Conservation (phyloP, 2,888 invertebrate genomes). For the Lithophane ornitopus region DNA sequence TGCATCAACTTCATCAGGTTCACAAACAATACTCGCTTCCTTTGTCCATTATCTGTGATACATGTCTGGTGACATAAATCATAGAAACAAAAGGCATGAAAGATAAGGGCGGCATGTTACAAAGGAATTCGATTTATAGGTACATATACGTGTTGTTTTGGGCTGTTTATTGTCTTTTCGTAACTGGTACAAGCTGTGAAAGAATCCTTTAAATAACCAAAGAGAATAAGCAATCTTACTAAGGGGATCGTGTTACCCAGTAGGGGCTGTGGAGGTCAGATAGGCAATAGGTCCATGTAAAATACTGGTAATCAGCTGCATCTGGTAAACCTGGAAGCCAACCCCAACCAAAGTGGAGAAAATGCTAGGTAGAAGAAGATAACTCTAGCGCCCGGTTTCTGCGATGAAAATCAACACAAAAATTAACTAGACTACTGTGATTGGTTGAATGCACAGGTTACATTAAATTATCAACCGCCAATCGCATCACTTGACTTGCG, state of each 20-base stretch:
- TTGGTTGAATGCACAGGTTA: background rate
- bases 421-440: no score
- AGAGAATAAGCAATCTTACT: background rate
- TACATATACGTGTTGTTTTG: background rate
- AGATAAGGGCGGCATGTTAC: background rate
- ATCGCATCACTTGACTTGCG: background rate
- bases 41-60: constrained; percentile 46
- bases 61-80: constrained; percentile 15
- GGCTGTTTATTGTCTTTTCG: background rate
- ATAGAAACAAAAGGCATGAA: constrained; percentile 34
- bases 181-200: background rate
- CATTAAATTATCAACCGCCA: background rate
- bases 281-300: background rate
- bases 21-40: constrained; percentile 46
- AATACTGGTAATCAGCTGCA: background rate
- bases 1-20: constrained; percentile 41
- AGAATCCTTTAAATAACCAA: background rate
- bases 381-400: background rate
- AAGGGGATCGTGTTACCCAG: background rate
- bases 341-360: background rate
- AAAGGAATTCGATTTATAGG: background rate
- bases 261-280: background rate
- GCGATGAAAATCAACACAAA: background rate
- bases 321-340: background rate
- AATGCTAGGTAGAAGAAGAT: background rate